A percentile compares a stretch with the other conserved stretches of the same genome.
phyloP scores from a whole-genome alignment of 1,140 invertebrate species.

The Drosophila jambulina region DNA sequence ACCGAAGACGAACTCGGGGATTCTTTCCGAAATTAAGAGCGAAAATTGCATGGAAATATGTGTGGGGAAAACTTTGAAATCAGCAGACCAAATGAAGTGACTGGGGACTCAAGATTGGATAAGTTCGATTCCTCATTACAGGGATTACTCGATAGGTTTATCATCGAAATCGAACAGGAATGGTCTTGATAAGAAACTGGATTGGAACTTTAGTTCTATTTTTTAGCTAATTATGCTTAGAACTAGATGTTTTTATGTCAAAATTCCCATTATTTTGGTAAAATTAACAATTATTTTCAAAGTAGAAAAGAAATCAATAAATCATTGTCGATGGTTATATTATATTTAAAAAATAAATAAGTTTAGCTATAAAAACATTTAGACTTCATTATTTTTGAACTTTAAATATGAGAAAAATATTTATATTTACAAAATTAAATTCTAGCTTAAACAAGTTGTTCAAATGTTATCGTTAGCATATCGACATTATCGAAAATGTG shows the following conservation, averaged over 20 bases:
- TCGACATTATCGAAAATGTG: background rate
- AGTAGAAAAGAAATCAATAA: background rate
- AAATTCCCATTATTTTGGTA: too few relatives aligned
- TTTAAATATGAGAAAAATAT: too few relatives aligned
- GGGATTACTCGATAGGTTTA: background rate
- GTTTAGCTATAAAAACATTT: too few relatives aligned
- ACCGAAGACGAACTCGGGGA: slow-evolving; percentile 27
- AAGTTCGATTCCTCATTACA: background rate
- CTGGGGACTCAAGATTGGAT: slow-evolving; percentile 3
- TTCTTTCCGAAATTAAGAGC: slow-evolving; percentile 56
- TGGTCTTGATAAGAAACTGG: background rate
- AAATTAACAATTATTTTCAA: background rate
- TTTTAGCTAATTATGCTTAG: too few relatives aligned
- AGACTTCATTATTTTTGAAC: too few relatives aligned
- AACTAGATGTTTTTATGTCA: background rate
- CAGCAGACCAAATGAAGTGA: slow-evolving; percentile 74
- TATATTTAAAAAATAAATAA: too few relatives aligned
- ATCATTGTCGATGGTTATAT: too few relatives aligned
- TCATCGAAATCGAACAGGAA: background rate
- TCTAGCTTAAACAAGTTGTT: too few relatives aligned
- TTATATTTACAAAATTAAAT: background rate
- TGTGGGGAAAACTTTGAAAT: slow-evolving; percentile 66
- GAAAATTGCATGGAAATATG: slow-evolving; percentile 70
- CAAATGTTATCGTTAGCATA: background rate
- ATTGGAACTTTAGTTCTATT: background rate